These are phyloP conservation scores for Eunapius fragilis DNA, from an alignment of 37 sponge, comb jelly and placozoan genomes.

Conservation along the genomic window DNA sequence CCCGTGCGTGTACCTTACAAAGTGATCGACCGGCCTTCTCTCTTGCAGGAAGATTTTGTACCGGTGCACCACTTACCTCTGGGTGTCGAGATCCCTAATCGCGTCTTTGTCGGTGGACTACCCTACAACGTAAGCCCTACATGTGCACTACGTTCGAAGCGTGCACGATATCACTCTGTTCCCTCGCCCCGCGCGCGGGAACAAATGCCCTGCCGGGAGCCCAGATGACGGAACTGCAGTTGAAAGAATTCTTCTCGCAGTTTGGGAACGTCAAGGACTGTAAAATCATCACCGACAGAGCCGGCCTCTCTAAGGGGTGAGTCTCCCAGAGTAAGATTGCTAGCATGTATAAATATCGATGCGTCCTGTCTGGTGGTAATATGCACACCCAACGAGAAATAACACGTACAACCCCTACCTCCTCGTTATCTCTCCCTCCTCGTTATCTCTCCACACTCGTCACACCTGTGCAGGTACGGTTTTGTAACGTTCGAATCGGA, in stretches of 20 bases:
- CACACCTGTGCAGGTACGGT: constrained; percentile 63
- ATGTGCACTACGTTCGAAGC: no score
- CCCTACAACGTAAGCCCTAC: constrained; percentile 85
- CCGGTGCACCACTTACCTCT: not conserved
- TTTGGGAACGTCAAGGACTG: constrained; percentile 80
- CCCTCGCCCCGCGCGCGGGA: not conserved
- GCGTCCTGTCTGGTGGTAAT: not conserved
- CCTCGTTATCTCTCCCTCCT: no score
- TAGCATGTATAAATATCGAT: not conserved
- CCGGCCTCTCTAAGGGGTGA: constrained; percentile 83
- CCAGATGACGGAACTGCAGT: constrained; percentile 81
- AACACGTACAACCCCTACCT: no score
- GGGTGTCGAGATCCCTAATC: constrained; percentile 85
- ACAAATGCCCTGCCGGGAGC: not conserved
- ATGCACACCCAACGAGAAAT: no score
- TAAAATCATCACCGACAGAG: constrained; percentile 83
- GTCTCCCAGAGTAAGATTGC: not conserved
- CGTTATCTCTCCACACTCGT: no score
- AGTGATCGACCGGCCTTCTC: not conserved
- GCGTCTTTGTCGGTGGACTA: constrained; percentile 84
- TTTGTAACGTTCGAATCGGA: constrained; percentile 82
- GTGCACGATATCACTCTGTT: not conserved
- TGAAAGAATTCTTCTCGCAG: constrained; percentile 68
- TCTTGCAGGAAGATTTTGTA: not conserved
- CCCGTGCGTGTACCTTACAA: not conserved